Percentiles rank a stretch among this genome's conserved stretches.
Conservation (phyloP, 2,113 vertebrate genomes). For the Malurus melanocephalus region DNA sequence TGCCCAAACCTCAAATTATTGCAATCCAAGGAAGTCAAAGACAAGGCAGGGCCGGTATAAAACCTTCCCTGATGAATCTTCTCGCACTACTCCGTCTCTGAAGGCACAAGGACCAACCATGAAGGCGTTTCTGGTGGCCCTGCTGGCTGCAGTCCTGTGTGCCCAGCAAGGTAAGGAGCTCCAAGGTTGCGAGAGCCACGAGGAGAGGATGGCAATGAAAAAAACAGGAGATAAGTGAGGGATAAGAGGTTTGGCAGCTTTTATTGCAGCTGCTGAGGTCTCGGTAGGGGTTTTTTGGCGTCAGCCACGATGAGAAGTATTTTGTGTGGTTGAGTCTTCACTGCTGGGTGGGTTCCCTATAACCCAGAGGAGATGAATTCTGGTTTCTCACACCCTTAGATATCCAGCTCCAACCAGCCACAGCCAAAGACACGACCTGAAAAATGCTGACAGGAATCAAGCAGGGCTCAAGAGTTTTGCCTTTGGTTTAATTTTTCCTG, state of each 20-base stretch:
- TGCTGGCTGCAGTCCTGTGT: conserved; percentile 37
- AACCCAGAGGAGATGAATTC: neutral
- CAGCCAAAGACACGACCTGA: neutral
- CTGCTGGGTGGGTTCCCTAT: neutral
- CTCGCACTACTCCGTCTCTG: neutral
- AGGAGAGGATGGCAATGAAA: neutral
- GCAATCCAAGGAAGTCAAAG: neutral
- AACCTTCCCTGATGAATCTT: neutral
- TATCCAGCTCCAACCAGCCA: neutral
- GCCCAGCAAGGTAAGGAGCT: conserved; percentile 43
- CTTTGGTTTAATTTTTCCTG: neutral
- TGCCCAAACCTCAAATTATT: conserved; percentile 10
- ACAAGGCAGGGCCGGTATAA: neutral
- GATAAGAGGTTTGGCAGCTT: neutral
- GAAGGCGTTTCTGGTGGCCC: conserved; percentile 43
- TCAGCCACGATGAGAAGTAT: rapidly evolving
- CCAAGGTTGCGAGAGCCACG: neutral
- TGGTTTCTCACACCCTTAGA: neutral
- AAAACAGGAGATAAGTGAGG: neutral
- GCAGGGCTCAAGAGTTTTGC: neutral
- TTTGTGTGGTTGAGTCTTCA: neutral
- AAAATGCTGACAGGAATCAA: neutral
- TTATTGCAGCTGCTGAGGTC: neutral
- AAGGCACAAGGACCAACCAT: neutral
- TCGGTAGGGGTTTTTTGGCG: neutral